Conservation (phyloP, 2,888 invertebrate genomes). For the Nomada fucata region DNA sequence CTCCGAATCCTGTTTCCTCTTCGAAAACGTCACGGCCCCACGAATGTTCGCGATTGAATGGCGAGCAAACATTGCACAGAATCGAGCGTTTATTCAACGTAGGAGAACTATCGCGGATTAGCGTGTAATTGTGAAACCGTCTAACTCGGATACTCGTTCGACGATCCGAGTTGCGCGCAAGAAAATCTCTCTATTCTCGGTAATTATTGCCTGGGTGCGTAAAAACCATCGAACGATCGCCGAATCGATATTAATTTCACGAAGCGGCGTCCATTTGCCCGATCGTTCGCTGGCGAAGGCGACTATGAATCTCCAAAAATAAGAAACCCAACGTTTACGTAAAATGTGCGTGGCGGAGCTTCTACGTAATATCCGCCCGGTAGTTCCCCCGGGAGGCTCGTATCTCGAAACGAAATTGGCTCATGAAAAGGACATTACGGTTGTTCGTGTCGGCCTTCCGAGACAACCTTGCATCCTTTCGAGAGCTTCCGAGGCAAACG, state of each 20-base stretch:
- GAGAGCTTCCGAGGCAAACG: no score
- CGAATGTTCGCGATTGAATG: neutral
- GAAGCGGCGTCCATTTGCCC: neutral
- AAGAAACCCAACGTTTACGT: no score
- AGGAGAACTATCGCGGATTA: neutral
- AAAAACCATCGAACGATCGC: neutral
- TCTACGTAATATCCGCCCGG: neutral
- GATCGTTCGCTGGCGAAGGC: neutral
- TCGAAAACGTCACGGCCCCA: neutral
- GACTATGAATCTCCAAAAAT: no score
- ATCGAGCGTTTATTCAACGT: neutral
- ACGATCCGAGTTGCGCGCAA: neutral
- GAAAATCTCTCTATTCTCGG: neutral
- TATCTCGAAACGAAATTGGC: conserved; percentile 1
- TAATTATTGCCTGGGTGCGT: neutral
- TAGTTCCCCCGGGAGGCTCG: no score
- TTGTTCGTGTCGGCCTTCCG: neutral
- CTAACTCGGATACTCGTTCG: neutral
- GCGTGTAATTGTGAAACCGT: neutral
- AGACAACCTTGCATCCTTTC: neutral
- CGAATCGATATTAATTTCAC: neutral
- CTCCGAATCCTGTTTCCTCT: neutral
- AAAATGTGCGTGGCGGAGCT: neutral
- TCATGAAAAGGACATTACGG: neutral
- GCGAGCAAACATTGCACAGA: neutral